These are phyloP conservation scores for Manis pentadactyla DNA, from an alignment of 2,797 vertebrate species.

Conservation along the genomic window DNA sequence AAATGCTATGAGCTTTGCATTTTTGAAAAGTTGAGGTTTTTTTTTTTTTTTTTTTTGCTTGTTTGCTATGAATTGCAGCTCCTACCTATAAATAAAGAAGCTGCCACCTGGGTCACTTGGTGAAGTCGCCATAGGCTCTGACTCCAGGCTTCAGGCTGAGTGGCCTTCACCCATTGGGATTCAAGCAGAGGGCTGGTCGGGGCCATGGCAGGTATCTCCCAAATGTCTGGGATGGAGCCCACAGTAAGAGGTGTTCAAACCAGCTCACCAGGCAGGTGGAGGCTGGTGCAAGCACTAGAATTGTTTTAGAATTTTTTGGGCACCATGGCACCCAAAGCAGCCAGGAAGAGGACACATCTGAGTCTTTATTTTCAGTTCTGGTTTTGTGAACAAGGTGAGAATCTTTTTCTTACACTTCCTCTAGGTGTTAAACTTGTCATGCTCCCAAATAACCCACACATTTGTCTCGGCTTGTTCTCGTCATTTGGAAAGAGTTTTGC, in stretches of 20 bases:
- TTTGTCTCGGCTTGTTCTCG: constrained; percentile 19
- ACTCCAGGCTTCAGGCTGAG: neutral
- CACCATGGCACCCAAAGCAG: neutral
- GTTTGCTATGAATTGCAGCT: neutral
- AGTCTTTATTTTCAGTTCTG: constrained; percentile 58
- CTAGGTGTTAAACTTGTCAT: constrained; percentile 56
- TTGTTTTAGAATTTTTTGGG: neutral
- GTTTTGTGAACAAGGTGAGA: constrained; percentile 62
- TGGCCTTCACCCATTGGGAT: too few relatives aligned
- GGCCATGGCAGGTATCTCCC: neutral
- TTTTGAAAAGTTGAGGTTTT: neutral
- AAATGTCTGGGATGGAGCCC: neutral
- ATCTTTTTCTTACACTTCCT: constrained; percentile 46
- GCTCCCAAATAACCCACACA: constrained; percentile 47
- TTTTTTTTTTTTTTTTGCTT: neutral
- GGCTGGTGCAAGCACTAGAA: neutral
- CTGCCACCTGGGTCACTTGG: neutral
- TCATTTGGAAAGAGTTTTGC: constrained; percentile 46
- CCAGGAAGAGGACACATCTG: constrained; percentile 15
- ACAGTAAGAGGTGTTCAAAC: neutral
- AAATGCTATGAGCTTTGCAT: neutral
- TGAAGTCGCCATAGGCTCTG: neutral
- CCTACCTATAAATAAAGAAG: neutral
- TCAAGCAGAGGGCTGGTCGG: neutral
- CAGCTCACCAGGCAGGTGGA: neutral